Evolutionary conservation across 2,797 vertebrate species (phyloP).

Genomic region (Bucorvus abyssinicus): DNA sequence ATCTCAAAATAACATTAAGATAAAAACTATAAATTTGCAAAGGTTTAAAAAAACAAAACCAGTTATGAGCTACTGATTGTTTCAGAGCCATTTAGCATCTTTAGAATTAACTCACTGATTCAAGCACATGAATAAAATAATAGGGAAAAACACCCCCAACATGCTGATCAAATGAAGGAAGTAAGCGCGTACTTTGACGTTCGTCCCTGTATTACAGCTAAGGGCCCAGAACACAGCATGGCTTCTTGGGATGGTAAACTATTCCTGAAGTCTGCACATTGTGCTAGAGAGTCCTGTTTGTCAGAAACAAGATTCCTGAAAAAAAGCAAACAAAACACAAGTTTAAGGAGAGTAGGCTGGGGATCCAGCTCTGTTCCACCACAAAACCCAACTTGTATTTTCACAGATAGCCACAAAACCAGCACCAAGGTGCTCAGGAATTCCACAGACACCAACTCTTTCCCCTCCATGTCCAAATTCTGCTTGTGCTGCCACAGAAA

Average conservation of each 20-base stretch:
- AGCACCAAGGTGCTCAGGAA: neutral
- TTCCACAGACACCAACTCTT: neutral
- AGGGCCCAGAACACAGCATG: constrained; percentile 87
- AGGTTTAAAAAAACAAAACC: neutral
- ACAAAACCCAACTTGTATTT: neutral
- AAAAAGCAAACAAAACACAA: neutral
- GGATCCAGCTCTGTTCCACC: neutral
- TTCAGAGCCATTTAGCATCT: neutral
- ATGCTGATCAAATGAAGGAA: rapidly evolving
- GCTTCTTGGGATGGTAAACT: constrained; percentile 89
- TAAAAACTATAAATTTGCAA: neutral
- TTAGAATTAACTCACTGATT: neutral
- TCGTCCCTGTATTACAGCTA: constrained; percentile 93
- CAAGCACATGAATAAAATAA: neutral
- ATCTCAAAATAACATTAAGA: neutral
- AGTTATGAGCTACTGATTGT: neutral
- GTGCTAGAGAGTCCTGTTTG: constrained; percentile 90
- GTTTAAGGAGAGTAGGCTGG: neutral
- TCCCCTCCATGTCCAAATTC: neutral
- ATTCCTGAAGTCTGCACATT: constrained; percentile 94
- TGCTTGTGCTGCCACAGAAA: neutral
- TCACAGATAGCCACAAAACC: neutral
- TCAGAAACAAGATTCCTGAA: constrained; percentile 94
- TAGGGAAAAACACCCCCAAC: rapidly evolving
- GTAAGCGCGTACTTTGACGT: constrained; percentile 84